Base-by-base conservation (phyloP, 2,888 invertebrate species). In the Calameuta pallipes region DNA sequence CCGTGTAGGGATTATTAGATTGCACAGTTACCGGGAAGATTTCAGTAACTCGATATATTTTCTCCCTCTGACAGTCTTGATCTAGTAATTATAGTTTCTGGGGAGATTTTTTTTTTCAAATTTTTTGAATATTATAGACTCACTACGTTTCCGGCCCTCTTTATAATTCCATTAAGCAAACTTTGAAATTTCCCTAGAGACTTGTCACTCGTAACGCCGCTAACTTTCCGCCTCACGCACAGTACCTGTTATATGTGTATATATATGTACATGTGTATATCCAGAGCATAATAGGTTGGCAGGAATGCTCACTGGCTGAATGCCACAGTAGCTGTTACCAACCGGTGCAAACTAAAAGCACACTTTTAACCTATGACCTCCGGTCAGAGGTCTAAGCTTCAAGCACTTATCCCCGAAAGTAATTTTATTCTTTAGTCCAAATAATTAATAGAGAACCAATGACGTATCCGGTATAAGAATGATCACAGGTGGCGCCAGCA, bases 101-200 rank as follows among this genome's bases (percentile, higher is more conserved):
- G 56, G 23, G 34, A 12, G 3, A 71, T 71, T 71, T 33, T 33
- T 71, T 71, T 71, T 71, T 71, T 12, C 31, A 71, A 71, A 34
- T 71, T 71, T 33, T 13, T 13, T 15, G 1, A 31, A 71, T 3
- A 12, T 71, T 31, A 30, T 9, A 71, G 31, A 71, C 71, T 13
- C 33, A 15, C 71, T 71, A 3, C 4, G 31, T 31, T 71, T 30
- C 12, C 31, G 71, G 80, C 82, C 81, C 88, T 88, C 88, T 88
- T 88, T 88, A 88, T 87, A 87, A 88, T 88, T 88, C 87, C 87
- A 88, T 88, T 88, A 88, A 83, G 87, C 83, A 88, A 88, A 87
- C 87, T 88, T 86, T 83, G 83, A 85, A 85, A 88, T 88, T 88
- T 88, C 88, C 88, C 87, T 34, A 71, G 87, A 81, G 87, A 85